Conservation (phyloP, 2,113 vertebrate genomes). For the Entelurus aequoreus region DNA sequence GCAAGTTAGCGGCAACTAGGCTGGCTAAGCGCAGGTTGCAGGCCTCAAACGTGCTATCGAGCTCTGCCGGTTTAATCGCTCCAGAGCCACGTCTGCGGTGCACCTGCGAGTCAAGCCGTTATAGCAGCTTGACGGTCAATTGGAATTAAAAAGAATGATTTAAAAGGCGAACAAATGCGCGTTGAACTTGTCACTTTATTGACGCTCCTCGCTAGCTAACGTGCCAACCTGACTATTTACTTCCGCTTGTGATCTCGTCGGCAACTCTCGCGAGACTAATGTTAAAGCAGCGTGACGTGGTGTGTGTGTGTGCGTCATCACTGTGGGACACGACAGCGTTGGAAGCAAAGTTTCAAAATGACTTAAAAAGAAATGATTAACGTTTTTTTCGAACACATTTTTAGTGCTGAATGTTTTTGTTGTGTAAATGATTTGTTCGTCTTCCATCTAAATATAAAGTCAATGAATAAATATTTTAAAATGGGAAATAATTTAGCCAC, state of each 20-base stretch:
- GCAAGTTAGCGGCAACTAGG: slow-evolving; percentile 10
- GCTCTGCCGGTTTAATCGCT: background rate
- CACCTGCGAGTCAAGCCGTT: background rate
- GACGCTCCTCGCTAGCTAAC: slow-evolving; percentile 21
- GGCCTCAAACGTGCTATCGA: slow-evolving; percentile 35
- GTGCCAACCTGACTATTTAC: slow-evolving; percentile 61
- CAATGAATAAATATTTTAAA: too few species aligned
- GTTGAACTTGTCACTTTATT: slow-evolving; percentile 22
- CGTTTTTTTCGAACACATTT: too few species aligned
- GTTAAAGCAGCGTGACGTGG: too few species aligned
- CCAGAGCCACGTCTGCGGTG: rapidly evolving
- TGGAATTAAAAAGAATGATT: background rate
- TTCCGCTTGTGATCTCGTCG: slow-evolving; percentile 50
- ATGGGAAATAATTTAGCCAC: too few species aligned
- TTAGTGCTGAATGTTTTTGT: too few species aligned
- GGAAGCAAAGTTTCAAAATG: background rate
- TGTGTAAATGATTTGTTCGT: too few species aligned
- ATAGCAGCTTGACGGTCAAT: background rate
- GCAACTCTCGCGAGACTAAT: slow-evolving; percentile 30
- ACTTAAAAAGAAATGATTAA: background rate
- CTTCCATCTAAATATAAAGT: too few species aligned
- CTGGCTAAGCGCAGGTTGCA: slow-evolving; percentile 31
- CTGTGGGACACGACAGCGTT: background rate
- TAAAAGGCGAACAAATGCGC: slow-evolving; percentile 16
- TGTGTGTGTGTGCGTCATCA: background rate